Conservation (phyloP, 1,140 invertebrate species). For the Colletes latitarsis region DNA sequence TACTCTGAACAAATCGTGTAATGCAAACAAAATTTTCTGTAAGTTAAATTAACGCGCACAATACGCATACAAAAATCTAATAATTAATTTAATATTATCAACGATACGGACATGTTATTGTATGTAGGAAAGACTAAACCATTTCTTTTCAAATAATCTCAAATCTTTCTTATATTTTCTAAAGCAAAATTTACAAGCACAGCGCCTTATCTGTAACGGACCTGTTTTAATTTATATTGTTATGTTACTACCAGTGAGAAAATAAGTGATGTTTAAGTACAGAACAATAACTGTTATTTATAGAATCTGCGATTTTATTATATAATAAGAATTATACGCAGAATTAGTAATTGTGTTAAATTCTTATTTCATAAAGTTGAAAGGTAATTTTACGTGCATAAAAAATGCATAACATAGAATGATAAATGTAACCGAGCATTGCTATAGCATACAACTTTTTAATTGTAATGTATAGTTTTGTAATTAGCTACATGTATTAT, state of each 20-base stretch:
- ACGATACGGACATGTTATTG: background rate
- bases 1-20: background rate
- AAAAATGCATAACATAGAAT: background rate
- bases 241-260: conserved; percentile 31
- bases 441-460: background rate
- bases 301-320: conserved; percentile 41
- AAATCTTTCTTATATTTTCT: conserved; percentile 12
- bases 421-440: conserved; percentile 8
- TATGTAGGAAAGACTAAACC: too few relatives aligned
- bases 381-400: background rate
- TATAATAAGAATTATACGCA: conserved; percentile 25
- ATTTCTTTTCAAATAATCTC: conserved; percentile 3
- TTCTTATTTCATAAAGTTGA: background rate
- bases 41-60: conserved; percentile 30
- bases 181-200: background rate
- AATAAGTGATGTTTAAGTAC: conserved; percentile 30
- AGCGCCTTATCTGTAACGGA: background rate
- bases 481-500: conserved; percentile 19
- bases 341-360: conserved; percentile 5
- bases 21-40: background rate
- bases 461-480: background rate
- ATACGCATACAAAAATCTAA: background rate
- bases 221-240: conserved; percentile 27
- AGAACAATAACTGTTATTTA: conserved; percentile 39
- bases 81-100: background rate